phyloP scores from a whole-genome alignment of 2,797 vertebrate species.

The Schizopygopsis malacanthus region DNA sequence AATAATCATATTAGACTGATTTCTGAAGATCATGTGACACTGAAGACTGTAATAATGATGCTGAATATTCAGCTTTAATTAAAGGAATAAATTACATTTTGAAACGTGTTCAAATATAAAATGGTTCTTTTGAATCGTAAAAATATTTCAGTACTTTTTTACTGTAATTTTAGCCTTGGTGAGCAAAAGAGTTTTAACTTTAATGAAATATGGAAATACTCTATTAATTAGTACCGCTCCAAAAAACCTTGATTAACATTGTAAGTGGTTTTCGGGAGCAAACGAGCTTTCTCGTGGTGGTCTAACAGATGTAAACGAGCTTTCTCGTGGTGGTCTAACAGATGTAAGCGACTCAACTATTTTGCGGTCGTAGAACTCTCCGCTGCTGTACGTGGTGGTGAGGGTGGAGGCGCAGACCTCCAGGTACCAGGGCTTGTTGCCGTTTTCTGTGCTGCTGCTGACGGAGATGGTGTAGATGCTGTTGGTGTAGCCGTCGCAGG shows the following conservation, averaged over 20 bases:
- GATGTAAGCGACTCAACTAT: constrained; percentile 63
- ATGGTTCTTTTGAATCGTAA: not conserved
- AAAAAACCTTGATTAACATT: not conserved
- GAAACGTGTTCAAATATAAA: not conserved
- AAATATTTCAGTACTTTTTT: not conserved
- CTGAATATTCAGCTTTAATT: not conserved
- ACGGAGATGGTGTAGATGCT: constrained; percentile 90
- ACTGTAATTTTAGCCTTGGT: not conserved
- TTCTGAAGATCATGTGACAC: not conserved
- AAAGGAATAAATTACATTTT: not conserved
- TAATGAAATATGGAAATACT: no score
- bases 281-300: not conserved
- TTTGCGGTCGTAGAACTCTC: constrained; percentile 76
- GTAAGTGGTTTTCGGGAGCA: not conserved
- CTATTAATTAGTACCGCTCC: not conserved
- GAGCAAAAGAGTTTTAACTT: not conserved
- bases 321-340: not conserved
- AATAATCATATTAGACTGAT: not conserved
- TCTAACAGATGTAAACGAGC: no score
- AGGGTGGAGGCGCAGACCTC: constrained; percentile 88
- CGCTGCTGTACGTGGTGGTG: constrained; percentile 90
- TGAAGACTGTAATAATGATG: not conserved
- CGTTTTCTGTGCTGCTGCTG: constrained; percentile 83
- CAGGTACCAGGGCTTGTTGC: constrained; percentile 85
- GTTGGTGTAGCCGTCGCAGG: constrained; percentile 89